These are phyloP conservation scores for Apis florea DNA, from an alignment of 1,140 invertebrate genomes.

Conservation along the genomic window DNA sequence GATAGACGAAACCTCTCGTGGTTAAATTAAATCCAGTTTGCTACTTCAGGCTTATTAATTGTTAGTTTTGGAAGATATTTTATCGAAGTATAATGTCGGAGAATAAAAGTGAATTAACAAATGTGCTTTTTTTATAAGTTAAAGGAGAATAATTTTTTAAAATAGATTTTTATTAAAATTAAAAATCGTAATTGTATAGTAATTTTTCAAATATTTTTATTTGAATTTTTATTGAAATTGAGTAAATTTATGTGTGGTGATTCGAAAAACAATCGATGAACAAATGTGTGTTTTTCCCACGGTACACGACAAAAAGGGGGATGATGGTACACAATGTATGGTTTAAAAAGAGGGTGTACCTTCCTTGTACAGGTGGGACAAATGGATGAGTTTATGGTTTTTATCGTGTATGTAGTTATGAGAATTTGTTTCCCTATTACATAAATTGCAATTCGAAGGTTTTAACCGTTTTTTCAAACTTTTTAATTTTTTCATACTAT, in stretches of 20 bases:
- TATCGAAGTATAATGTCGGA: neutral
- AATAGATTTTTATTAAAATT: neutral
- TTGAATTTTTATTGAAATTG: neutral
- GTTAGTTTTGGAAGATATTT: constrained; percentile 35
- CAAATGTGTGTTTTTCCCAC: constrained; percentile 51
- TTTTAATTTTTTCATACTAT: neutral
- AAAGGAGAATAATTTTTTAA: too few species aligned
- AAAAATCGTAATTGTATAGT: too few species aligned
- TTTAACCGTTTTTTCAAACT: neutral
- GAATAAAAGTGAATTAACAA: constrained; percentile 16
- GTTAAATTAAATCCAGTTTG: constrained; percentile 34
- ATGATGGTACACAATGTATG: constrained; percentile 38
- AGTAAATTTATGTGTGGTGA: neutral
- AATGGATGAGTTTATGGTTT: constrained; percentile 42
- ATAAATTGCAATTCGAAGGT: constrained; percentile 12
- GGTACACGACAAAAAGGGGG: constrained; percentile 32
- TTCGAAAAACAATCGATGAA: constrained; percentile 26
- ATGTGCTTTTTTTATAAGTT: too few species aligned
- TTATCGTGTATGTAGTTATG: constrained; percentile 33
- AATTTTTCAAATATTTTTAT: constrained; percentile 47
- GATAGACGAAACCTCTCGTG: constrained; percentile 10
- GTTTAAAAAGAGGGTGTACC: constrained; percentile 47
- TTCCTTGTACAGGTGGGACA: constrained; percentile 57
- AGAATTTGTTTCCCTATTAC: constrained; percentile 25
- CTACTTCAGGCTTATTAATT: constrained; percentile 15